These are phyloP conservation scores for Cylloceria caligata DNA, from an alignment of 2,888 invertebrate genomes.

Conservation along the genomic window DNA sequence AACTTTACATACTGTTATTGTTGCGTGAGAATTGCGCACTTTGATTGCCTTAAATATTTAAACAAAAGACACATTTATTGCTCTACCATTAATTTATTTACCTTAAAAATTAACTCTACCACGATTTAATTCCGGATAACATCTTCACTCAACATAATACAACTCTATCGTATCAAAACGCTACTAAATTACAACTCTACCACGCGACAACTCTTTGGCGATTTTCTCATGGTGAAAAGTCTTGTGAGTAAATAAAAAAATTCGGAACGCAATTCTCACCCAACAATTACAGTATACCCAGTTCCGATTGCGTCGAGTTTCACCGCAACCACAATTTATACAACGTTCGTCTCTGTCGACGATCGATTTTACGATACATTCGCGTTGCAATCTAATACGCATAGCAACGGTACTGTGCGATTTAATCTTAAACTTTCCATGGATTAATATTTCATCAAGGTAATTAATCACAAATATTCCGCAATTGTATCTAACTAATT, in stretches of 20 bases:
- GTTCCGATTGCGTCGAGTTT: conserved; percentile 17
- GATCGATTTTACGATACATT: conserved; percentile 13
- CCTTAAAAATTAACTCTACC: no score
- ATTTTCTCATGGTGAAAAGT: no score
- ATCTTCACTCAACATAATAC: no score
- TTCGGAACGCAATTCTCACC: conserved; percentile 13
- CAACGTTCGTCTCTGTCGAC: conserved; percentile 14
- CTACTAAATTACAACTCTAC: no score
- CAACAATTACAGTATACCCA: conserved; percentile 15
- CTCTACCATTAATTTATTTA: no score
- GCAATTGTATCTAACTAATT: not conserved
- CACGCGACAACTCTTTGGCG: no score
- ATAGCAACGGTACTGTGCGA: not conserved
- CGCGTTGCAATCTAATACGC: conserved; percentile 26
- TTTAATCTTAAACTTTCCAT: not conserved
- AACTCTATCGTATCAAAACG: no score
- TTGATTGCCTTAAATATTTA: no score
- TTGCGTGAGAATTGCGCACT: conserved; percentile 21
- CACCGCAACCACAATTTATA: conserved; percentile 35
- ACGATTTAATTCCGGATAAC: no score
- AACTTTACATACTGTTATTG: conserved; percentile 3
- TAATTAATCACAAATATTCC: conserved; percentile 11
- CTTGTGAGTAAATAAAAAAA: no score
- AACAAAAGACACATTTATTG: no score
- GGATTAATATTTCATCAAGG: not conserved